Evolutionary conservation across 1,140 invertebrate genomes (phyloP).

Genomic region (Whitmania pigra): DNA sequence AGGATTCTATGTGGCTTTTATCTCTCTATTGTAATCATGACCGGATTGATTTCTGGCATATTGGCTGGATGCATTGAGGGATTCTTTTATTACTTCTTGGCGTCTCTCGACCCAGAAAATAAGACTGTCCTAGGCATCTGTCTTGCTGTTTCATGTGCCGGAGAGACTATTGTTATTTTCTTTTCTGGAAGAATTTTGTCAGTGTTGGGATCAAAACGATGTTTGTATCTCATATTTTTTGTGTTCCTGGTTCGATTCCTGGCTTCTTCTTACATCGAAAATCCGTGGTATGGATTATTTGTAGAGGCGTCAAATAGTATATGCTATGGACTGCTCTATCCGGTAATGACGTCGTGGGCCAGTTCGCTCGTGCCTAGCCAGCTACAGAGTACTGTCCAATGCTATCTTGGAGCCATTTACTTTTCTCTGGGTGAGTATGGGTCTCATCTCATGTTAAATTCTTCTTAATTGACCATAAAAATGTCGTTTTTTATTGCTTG

Average conservation of each 20-base stretch:
- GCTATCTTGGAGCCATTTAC: conserved; percentile 61
- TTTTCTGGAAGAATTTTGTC: conserved; percentile 63
- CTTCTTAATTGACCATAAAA: not conserved
- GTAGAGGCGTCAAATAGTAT: conserved; percentile 74
- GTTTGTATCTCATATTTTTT: conserved; percentile 67
- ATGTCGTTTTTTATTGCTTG: not conserved
- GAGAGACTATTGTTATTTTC: conserved; percentile 67
- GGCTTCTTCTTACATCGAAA: conserved; percentile 62
- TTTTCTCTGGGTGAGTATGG: conserved; percentile 32
- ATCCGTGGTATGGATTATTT: conserved; percentile 59
- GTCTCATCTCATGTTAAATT: not conserved
- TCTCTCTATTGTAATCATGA: conserved; percentile 1
- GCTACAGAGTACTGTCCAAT: conserved; percentile 70
- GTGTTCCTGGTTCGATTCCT: conserved; percentile 63
- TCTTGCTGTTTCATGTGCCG: conserved; percentile 64
- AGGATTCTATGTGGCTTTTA: conserved; percentile 21
- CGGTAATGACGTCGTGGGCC: conserved; percentile 76
- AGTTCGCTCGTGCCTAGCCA: conserved; percentile 70
- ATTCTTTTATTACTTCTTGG: conserved; percentile 74
- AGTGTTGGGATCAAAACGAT: conserved; percentile 65
- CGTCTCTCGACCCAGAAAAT: conserved; percentile 54
- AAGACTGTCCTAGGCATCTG: conserved; percentile 69
- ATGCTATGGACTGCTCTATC: conserved; percentile 75
- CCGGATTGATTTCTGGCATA: conserved; percentile 38
- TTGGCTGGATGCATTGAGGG: conserved; percentile 66